Base-by-base conservation (phyloP, 2,888 invertebrate genomes). In the Eledone cirrhosa region DNA sequence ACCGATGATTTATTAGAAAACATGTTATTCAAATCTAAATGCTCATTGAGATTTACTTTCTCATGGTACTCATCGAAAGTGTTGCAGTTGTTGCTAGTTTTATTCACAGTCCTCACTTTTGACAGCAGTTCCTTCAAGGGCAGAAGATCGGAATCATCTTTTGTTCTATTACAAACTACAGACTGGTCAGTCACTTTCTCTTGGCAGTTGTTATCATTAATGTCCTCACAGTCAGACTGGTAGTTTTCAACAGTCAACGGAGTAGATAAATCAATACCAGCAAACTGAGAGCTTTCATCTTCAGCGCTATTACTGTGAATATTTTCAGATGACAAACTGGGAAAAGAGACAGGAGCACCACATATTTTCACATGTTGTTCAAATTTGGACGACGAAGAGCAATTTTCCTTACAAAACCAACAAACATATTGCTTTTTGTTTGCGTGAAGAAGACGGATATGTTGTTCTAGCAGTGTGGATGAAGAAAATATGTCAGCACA, bases 341-440 rank as follows among this genome's bases (percentile, higher is more conserved):
- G 29, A 24, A 72, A 72, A 31, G 72, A 19, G 16, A 31, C 22
- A 22, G 72, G 31, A n/a, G 72, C 22, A 2, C 72, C 72, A 22
- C 72, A 72, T 41, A 41, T 33, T 41, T 72, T 72, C 33, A 72
- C n/a, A 24, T 72, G 72, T 24, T 72, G 72, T 33, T 72, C 72
- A 72, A 72, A 72, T 13, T 72, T 41, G 2, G 33, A 72, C 14
- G 72, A 72, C 22, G 22, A 72, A 19, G 13, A 31, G 31, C 31
- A 72, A 7, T 22, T 72, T 22, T 72, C 72, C n/a, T 72, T 72
- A 33, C 72, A 72, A 41, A 72, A 72, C 72, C 72, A 72, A n/a
- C 72, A 72, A n/a, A 33, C 33, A 72, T 72, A 72, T 8, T 31
- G 41, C 24, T 72, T 72, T 14, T 72, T 72, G 31, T n/a, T 24